Percentiles rank a stretch among this genome's conserved stretches.
Evolutionary conservation across 1,140 invertebrate genomes (phyloP).

Genomic region (Trichoplusia ni): DNA sequence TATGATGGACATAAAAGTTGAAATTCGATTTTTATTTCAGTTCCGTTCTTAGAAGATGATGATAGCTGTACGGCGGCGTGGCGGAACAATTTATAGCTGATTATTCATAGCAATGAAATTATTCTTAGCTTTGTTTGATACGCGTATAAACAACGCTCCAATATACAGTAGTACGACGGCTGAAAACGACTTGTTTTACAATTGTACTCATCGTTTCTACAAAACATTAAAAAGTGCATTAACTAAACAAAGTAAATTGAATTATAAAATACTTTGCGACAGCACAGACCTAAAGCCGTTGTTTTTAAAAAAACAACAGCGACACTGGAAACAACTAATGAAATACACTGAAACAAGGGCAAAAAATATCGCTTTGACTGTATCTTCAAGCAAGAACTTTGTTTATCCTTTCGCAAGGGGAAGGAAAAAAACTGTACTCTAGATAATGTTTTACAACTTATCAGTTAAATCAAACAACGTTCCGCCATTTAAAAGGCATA

Average conservation of each 20-base stretch:
- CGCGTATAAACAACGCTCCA: not conserved
- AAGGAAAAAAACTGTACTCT: not conserved
- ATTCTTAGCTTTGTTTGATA: conserved; percentile 13
- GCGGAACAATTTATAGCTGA: conserved; percentile 12
- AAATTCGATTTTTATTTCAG: conserved; percentile 19
- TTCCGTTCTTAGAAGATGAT: conserved; percentile 17
- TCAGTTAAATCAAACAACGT: conserved; percentile 25
- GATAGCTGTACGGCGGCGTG: conserved; percentile 1
- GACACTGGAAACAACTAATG: conserved; percentile 1
- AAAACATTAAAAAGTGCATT: conserved; percentile 1
- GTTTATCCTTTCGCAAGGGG: conserved; percentile 6
- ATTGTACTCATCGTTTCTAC: too few relatives aligned
- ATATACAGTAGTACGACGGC: too few relatives aligned
- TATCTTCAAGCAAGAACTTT: conserved; percentile 10
- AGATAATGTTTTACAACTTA: conserved; percentile 28
- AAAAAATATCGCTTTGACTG: conserved; percentile 14
- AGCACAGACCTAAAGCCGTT: not conserved
- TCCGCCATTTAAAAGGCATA: conserved; percentile 27
- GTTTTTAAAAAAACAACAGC: not conserved
- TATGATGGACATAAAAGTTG: conserved; percentile 7
- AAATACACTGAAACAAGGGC: conserved; percentile 8
- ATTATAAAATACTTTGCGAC: not conserved
- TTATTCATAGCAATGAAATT: conserved; percentile 12
- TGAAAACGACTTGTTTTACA: too few relatives aligned
- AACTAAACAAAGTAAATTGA: too few relatives aligned